phyloP scores from a whole-genome alignment of 2,888 invertebrate species.

The Rhaphigaster nebulosa region DNA sequence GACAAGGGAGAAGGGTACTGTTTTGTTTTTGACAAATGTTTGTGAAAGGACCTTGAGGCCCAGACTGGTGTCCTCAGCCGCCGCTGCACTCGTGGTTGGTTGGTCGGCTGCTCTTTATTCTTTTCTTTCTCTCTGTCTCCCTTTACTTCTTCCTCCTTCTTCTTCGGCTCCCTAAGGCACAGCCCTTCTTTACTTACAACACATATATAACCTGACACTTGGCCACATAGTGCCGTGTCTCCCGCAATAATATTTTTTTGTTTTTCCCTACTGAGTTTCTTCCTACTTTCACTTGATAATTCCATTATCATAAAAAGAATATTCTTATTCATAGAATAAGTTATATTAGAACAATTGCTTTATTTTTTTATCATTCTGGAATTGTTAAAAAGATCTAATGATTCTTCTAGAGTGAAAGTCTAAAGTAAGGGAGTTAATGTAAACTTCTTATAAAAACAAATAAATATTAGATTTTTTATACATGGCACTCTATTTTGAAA shows the following conservation, averaged over 20 bases:
- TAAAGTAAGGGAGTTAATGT: not conserved
- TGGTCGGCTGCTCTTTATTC: constrained; percentile 47
- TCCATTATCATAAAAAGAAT: not conserved
- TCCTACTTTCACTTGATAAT: constrained; percentile 53
- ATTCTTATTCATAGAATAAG: not conserved
- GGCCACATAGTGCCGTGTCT: constrained; percentile 40
- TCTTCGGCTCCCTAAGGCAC: constrained; percentile 62
- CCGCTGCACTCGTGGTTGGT: constrained; percentile 71
- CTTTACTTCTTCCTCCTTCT: constrained; percentile 59
- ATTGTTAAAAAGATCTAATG: not conserved
- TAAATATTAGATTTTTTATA: not conserved
- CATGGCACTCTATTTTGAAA: not conserved
- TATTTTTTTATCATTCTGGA: not conserved
- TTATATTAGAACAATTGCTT: not conserved
- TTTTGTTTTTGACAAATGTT: constrained; percentile 52
- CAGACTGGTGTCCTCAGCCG: constrained; percentile 86
- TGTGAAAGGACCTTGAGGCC: constrained; percentile 74
- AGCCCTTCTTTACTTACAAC: constrained; percentile 57
- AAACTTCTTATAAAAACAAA: not conserved
- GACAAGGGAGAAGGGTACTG: constrained; percentile 38
- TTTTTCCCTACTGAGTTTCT: not conserved
- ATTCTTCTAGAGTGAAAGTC: not conserved
- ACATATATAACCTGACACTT: constrained; percentile 34
- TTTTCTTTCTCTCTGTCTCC: constrained; percentile 50
- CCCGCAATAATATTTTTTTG: not conserved